These are phyloP conservation scores for Elephas maximus DNA, from an alignment of 2,113 vertebrate genomes.

Conservation along the genomic window DNA sequence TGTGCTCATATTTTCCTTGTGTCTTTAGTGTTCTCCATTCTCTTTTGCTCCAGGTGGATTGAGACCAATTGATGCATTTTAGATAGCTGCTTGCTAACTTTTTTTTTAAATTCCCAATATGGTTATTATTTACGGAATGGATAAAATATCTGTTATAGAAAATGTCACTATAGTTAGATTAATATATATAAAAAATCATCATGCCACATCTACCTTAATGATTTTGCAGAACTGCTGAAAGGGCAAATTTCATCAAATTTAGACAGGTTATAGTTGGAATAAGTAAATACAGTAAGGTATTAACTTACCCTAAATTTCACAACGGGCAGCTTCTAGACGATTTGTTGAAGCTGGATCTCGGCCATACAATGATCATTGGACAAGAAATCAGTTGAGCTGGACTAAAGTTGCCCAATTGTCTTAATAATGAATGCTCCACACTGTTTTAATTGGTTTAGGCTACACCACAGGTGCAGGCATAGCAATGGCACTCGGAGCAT, in stretches of 20 bases:
- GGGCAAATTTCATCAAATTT: conserved; percentile 70
- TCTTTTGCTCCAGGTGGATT: too few species aligned
- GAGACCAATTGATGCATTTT: too few species aligned
- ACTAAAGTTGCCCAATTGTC: conserved; percentile 71
- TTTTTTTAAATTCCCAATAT: not conserved
- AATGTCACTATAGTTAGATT: conserved; percentile 73
- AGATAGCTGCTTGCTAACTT: too few species aligned
- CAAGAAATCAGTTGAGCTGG: conserved; percentile 80
- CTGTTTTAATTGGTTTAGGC: conserved; percentile 79
- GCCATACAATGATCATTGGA: conserved; percentile 80
- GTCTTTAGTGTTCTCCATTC: too few species aligned
- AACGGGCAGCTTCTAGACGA: conserved; percentile 84
- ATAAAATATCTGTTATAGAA: conserved; percentile 61
- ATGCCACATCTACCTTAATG: conserved; percentile 71
- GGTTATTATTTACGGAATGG: conserved; percentile 72
- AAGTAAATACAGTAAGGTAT: conserved; percentile 74
- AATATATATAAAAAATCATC: conserved; percentile 75
- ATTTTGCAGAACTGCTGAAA: conserved; percentile 70
- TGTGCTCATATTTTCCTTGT: too few species aligned
- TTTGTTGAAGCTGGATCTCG: conserved; percentile 81
- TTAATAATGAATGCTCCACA: conserved; percentile 86
- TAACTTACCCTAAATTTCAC: conserved; percentile 86
- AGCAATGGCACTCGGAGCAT: conserved; percentile 85
- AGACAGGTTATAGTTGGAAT: conserved; percentile 76
- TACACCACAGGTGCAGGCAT: conserved; percentile 89